Base-by-base conservation (phyloP, 2,797 vertebrate genomes). In the Petrocephalus sullivani region DNA sequence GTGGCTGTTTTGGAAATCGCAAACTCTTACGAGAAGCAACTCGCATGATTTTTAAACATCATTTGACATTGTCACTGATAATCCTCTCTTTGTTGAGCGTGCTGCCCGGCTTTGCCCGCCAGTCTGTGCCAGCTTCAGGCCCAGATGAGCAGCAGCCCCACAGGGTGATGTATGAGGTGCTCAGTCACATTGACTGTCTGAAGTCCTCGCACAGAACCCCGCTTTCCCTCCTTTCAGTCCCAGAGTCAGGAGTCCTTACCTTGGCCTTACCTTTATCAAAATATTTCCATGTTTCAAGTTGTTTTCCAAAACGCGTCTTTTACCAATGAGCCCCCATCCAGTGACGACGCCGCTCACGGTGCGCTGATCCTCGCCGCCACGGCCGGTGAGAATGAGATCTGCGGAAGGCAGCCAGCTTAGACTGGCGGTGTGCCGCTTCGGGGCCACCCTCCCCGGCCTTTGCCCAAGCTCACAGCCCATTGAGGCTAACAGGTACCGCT, bases 331-430 rank as follows among this genome's bases (percentile, higher is more conserved):
- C 14, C 88, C 88, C 88, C 88, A 88, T 28, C 88, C 88, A 0
- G 82, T 85, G 10, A 88, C 82, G 2, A 85, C 61, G 6, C 82
- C 88, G 33, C 16, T 88, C 37, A 85, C 49, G 5, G 49, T 28
- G 21, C 88, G 37, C 21, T 71, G 28, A 46, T 88, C 88, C 28
- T 49, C 60, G 3, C 88, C 88, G 4, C 88, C 88, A 1, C 5
- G 60, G 12, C 88, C 82, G 3, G 88, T 88, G 41, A 88, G 64
- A 60, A 88, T 82, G 71, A 88, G 78, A 9, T 88, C 87, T 88
- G 78, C 0, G 2, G 16, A 16, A 57, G 2, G 56, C 4, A 33
- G 21, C 3, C 12, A 23, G 19, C 51, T 54, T 14, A 51, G n/a
- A 49, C 16, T 51, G 49, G 21, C 8, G 16, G 46, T 0, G 19